Percentiles rank a stretch among this genome's conserved stretches.
These are phyloP conservation scores for Sarcophaga rosellei DNA, from an alignment of 2,888 invertebrate species.

Conservation along the genomic window DNA sequence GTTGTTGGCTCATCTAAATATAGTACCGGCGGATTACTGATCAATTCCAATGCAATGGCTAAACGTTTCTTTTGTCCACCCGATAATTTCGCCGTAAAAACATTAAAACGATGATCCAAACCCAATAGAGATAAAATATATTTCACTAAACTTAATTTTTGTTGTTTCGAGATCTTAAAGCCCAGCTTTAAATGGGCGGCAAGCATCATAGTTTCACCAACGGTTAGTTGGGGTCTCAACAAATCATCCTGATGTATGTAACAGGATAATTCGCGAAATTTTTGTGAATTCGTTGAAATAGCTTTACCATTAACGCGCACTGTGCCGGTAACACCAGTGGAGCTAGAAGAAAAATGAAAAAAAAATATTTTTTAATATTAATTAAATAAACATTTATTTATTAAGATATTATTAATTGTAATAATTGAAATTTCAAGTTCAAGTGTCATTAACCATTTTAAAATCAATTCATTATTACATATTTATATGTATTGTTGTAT, in stretches of 20 bases:
- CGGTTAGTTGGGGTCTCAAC: constrained; percentile 88
- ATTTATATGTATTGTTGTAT: not conserved
- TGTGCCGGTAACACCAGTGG: constrained; percentile 87
- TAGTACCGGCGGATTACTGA: constrained; percentile 93
- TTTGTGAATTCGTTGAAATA: constrained; percentile 84
- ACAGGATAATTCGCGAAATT: constrained; percentile 88
- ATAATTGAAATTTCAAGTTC: constrained; percentile 74
- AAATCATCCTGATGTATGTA: constrained; percentile 94
- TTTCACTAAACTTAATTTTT: constrained; percentile 88
- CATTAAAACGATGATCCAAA: constrained; percentile 86
- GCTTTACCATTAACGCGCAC: constrained; percentile 87
- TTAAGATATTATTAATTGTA: too few relatives aligned
- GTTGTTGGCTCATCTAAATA: constrained; percentile 95
- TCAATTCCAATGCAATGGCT: constrained; percentile 91
- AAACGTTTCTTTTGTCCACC: constrained; percentile 93
- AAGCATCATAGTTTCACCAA: constrained; percentile 91
- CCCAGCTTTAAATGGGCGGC: constrained; percentile 92
- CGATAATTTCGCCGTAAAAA: constrained; percentile 87
- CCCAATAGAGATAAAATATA: constrained; percentile 89
- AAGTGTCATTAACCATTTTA: constrained; percentile 73
- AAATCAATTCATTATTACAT: not conserved
- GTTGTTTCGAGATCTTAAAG: constrained; percentile 85
- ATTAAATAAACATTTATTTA: not conserved
- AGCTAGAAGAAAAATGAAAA: constrained; percentile 80
- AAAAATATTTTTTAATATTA: not conserved